phyloP scores from a whole-genome alignment of 1,140 invertebrate genomes.

The Habropoda laboriosa region DNA sequence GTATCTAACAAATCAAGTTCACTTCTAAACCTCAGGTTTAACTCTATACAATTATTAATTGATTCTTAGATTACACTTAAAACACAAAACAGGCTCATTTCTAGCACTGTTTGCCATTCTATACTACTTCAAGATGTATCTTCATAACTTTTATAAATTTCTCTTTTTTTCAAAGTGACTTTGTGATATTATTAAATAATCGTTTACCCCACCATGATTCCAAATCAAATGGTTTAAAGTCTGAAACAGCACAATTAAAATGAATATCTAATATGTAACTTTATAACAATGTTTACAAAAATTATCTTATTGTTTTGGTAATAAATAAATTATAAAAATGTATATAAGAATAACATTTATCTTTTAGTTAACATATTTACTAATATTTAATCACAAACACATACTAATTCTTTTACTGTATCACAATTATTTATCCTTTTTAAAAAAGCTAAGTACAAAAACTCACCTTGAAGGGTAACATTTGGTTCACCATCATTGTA shows the following conservation, averaged over 20 bases:
- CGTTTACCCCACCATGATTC: conserved; percentile 94
- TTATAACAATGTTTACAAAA: no score
- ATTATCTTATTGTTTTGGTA: no score
- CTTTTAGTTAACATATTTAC: no score
- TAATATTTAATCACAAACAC: no score
- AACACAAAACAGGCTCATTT: conserved; percentile 33
- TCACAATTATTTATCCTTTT: background rate
- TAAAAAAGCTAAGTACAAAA: background rate
- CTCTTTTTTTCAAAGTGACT: conserved; percentile 83
- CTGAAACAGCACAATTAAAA: conserved; percentile 78
- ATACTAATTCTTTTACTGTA: background rate
- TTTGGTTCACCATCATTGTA: conserved; percentile 89
- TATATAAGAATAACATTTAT: no score
- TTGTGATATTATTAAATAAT: conserved; percentile 90
- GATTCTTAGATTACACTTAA: conserved; percentile 36
- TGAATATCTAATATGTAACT: conserved; percentile 27
- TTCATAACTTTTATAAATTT: conserved; percentile 30
- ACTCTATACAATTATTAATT: conserved; percentile 39
- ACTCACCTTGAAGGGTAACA: conserved; percentile 83
- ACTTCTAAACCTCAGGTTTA: conserved; percentile 24
- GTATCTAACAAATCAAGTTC: conserved; percentile 13
- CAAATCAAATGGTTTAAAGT: conserved; percentile 93
- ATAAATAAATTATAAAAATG: no score
- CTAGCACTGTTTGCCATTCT: conserved; percentile 34
- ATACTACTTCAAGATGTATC: conserved; percentile 43